phyloP scores from a whole-genome alignment of 2,797 vertebrate species.

The Delichon dasypus region DNA sequence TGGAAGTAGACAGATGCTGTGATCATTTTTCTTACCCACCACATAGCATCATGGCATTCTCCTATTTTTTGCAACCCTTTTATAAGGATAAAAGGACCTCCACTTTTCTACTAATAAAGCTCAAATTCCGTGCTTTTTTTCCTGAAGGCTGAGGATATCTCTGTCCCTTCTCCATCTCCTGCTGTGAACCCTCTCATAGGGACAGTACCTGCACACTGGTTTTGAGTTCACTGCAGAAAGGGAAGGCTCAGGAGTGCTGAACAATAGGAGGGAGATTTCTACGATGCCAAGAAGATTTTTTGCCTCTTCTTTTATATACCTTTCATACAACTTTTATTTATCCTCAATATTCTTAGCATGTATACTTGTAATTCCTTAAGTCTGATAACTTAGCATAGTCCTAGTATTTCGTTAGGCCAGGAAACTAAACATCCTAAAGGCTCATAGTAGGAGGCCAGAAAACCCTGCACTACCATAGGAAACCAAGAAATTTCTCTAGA shows the following conservation, averaged over 20 bases:
- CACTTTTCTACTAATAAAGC: neutral
- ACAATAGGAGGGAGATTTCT: neutral
- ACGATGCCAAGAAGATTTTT: neutral
- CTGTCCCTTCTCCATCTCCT: neutral
- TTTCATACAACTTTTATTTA: neutral
- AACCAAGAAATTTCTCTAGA: neutral
- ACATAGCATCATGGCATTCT: neutral
- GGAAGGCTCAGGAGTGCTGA: neutral
- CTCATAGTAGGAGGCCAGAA: neutral
- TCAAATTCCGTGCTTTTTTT: neutral
- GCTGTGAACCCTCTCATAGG: accelerated
- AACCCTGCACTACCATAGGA: neutral
- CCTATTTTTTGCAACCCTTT: neutral
- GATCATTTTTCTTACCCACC: neutral
- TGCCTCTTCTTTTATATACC: too few relatives aligned
- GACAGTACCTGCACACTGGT: neutral
- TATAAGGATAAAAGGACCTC: neutral
- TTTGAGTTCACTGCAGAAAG: neutral
- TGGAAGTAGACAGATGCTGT: neutral
- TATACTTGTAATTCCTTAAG: neutral
- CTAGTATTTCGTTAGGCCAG: neutral
- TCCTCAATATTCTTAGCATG: neutral
- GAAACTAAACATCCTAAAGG: neutral
- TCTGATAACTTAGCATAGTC: neutral
- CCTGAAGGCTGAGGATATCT: neutral